phyloP scores from a whole-genome alignment of 2,113 vertebrate species.

The Oplegnathus fasciatus region DNA sequence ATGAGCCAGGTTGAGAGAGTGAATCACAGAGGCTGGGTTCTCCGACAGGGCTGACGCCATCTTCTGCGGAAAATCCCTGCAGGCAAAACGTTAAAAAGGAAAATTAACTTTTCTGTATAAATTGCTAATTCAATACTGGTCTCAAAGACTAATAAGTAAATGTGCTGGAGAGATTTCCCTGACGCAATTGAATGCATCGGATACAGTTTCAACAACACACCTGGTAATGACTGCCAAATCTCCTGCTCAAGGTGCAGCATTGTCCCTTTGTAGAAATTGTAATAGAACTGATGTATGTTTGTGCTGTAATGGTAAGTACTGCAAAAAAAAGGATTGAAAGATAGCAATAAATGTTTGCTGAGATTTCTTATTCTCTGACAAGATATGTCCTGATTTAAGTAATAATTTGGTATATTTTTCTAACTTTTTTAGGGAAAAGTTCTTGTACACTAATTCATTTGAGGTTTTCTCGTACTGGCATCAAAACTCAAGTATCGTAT shows the following conservation, averaged over 20 bases:
- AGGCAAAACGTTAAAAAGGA: conserved; percentile 26
- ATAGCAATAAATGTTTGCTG: not conserved
- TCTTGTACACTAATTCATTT: not conserved
- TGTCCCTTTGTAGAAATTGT: not conserved
- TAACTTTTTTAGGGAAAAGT: too few species aligned
- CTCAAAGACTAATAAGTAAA: not conserved
- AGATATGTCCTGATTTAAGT: not conserved
- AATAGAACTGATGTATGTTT: not conserved
- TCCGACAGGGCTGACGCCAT: conserved; percentile 90
- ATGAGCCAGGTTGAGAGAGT: conserved; percentile 91
- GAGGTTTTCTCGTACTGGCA: not conserved
- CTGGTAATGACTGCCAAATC: not conserved
- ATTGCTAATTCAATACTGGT: not conserved
- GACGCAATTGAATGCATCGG: not conserved
- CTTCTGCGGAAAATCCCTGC: conserved; percentile 92
- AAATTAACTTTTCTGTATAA: conserved; percentile 2
- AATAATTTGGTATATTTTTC: not conserved
- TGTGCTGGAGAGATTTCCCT: not conserved
- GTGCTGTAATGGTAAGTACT: not conserved
- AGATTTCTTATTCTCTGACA: not conserved
- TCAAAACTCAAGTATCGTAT: not conserved
- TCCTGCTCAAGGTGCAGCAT: not conserved
- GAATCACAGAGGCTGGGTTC: conserved; percentile 90
- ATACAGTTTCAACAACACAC: not conserved
- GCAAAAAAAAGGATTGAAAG: not conserved